These are phyloP conservation scores for Acanthosoma haemorrhoidale DNA, from an alignment of 2,888 invertebrate species.

Conservation along the genomic window DNA sequence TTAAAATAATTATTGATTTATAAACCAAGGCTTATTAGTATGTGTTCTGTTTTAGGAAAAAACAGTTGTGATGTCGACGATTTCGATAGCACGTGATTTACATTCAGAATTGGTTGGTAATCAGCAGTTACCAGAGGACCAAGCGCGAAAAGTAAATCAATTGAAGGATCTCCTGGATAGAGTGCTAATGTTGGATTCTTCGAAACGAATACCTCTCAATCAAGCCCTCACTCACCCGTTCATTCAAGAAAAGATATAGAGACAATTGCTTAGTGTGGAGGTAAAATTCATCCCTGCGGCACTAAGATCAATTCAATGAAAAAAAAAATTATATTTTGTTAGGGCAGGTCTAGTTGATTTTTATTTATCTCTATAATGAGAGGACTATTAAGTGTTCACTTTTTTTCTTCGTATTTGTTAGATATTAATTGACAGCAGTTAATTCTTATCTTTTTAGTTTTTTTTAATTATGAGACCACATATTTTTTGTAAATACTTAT, in stretches of 20 bases:
- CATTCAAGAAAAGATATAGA: constrained; percentile 84
- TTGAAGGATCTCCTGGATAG: constrained; percentile 87
- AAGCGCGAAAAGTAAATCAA: constrained; percentile 85
- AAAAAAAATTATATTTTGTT: constrained; percentile 19
- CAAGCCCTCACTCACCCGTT: constrained; percentile 91
- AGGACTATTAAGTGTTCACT: not conserved
- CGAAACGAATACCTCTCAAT: constrained; percentile 88
- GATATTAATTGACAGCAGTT: not conserved
- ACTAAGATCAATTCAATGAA: not conserved
- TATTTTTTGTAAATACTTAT: not conserved
- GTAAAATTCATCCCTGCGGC: not conserved
- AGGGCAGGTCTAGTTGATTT: not conserved
- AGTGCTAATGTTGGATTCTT: constrained; percentile 85
- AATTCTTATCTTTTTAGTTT: not conserved
- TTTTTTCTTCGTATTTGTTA: not conserved
- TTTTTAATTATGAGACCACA: not conserved
- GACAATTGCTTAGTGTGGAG: constrained; percentile 25
- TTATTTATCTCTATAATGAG: not conserved
- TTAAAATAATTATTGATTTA: no score
- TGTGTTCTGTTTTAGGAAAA: constrained; percentile 50
- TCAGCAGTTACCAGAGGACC: constrained; percentile 80
- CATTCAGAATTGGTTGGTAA: constrained; percentile 82
- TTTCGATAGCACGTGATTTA: constrained; percentile 80
- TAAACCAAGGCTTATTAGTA: not conserved
- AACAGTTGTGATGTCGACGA: constrained; percentile 87